Percentiles rank a stretch among this genome's conserved stretches.
Evolutionary conservation across 2,113 vertebrate genomes (phyloP).

Genomic region (Sander vitreus): DNA sequence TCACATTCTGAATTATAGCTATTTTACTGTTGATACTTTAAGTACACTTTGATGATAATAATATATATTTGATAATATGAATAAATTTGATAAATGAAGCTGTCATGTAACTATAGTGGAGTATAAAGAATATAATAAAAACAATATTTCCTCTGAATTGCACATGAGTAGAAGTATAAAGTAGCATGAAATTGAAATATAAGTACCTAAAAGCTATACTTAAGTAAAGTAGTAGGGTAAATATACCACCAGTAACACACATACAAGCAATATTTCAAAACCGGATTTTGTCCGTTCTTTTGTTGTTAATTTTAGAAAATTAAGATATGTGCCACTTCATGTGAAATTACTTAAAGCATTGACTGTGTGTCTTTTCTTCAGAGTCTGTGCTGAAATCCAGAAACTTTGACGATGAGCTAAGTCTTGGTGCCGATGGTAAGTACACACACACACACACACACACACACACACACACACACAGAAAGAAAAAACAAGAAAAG

Average conservation of each 20-base stretch:
- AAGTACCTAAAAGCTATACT: background rate
- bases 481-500: too few relatives aligned
- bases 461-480: background rate
- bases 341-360: background rate
- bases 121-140: background rate
- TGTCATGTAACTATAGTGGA: background rate
- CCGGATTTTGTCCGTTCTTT: background rate
- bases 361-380: slow-evolving; percentile 56
- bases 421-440: slow-evolving; percentile 91
- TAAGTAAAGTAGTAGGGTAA: background rate
- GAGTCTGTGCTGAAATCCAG: slow-evolving; percentile 73
- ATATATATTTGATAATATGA: too few relatives aligned
- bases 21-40: too few relatives aligned
- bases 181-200: background rate
- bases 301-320: background rate
- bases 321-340: background rate
- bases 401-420: slow-evolving; percentile 89
- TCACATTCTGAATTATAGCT: too few relatives aligned
- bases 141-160: background rate
- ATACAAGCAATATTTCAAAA: background rate
- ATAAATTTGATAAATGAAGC: too few relatives aligned
- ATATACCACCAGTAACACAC: background rate
- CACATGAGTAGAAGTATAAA: background rate
- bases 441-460: background rate
- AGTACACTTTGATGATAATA: too few relatives aligned